phyloP scores from a whole-genome alignment of 1,140 invertebrate genomes.

The Solen grandis region DNA sequence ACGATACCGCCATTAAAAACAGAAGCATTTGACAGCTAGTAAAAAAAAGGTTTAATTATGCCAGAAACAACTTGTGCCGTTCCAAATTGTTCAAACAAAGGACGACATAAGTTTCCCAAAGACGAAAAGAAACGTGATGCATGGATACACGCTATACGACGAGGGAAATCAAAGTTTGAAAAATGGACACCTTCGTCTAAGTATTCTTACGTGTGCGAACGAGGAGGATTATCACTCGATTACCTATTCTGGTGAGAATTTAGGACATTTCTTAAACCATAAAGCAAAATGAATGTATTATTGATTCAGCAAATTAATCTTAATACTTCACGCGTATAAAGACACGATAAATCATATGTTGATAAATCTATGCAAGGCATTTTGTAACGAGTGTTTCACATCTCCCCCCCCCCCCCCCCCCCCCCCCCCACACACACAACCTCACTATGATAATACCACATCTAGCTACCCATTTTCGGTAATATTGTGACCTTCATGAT shows the following conservation, averaged over 20 bases:
- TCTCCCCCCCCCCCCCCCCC: too few species aligned
- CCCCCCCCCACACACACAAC: too few species aligned
- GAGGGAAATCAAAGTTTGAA: background rate
- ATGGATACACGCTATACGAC: conserved; percentile 3
- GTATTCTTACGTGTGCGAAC: background rate
- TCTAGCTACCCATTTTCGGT: too few species aligned
- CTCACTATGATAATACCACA: too few species aligned
- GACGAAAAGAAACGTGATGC: background rate
- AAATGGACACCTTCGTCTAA: background rate
- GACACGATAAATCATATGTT: background rate
- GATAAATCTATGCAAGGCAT: background rate
- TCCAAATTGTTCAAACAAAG: background rate
- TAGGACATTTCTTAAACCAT: background rate
- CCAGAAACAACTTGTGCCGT: background rate
- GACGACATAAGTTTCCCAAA: background rate
- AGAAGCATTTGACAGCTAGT: background rate
- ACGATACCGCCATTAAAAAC: background rate
- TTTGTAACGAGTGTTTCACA: background rate
- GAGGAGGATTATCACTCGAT: background rate
- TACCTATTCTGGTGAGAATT: background rate
- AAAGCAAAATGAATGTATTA: background rate
- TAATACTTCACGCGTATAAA: background rate
- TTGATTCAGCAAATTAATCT: background rate
- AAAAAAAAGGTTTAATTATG: background rate
- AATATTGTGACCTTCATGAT: too few species aligned